Base-by-base conservation (phyloP, 92 coral and sea anemone genomes). In the Palythoa caribaeorum region DNA sequence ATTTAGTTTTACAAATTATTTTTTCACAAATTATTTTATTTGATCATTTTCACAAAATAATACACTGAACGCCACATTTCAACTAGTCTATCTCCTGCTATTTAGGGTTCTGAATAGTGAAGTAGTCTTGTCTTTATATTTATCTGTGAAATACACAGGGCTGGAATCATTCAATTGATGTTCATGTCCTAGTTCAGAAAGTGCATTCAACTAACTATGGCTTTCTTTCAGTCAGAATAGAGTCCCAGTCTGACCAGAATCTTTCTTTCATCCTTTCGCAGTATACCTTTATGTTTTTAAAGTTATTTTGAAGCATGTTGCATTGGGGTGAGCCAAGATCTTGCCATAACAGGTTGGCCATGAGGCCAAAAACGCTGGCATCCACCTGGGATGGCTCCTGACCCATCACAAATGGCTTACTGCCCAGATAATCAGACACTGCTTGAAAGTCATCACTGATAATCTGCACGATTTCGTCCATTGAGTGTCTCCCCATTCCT, bases 311-410 rank as follows among this genome's bases (percentile, higher is more conserved):
- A 71, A 89, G 59, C 89, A 92, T 75, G 15, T 73, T 65, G 71
- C 84, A 47, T 1, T 79, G 89, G 4, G 96, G 94, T 6, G 94
- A 91, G 14, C 50, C 57, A 2, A 62, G 63, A 73, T 93, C 96
- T 70, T 93, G 96, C 96, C 94, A 93, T 59, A 93, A 87, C 55
- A 91, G n/a, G 39, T 91, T 84, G 3, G 94, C 96, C 79, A 93
- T 75, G 1, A 53, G 90, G 1, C 96, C 96, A 89, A 93, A 93
- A 21, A 90, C 94, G 44, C 91, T 52, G 11, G 96, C 85, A 78
- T 93, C 96, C 57, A 93, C 96, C 4, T 65, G 55, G 0, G 89
- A 91, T 28, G 92, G 91, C 40, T 93, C 88, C 36, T 91, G 90
- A 9, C 94, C 96, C 91, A 93, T 79, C 8, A 93, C 28, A 85